Percentiles rank a stretch among this genome's conserved stretches.
These are phyloP conservation scores for Laodelphax striatellus DNA, from an alignment of 1,140 invertebrate species.

Conservation along the genomic window DNA sequence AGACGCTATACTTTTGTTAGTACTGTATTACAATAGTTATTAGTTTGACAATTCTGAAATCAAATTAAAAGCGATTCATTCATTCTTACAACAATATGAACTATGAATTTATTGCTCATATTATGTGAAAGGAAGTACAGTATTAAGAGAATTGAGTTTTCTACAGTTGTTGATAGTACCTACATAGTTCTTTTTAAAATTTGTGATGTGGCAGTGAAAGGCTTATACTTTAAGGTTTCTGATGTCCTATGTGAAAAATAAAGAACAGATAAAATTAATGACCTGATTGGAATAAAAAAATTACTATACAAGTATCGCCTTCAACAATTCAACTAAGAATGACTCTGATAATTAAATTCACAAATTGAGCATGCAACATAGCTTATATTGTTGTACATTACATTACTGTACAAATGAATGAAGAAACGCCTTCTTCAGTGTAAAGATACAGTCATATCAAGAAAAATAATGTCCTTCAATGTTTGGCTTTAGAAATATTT, in stretches of 20 bases:
- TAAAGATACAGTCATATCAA: too few relatives aligned
- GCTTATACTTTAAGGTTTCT: neutral
- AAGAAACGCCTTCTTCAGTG: neutral
- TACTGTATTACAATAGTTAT: too few relatives aligned
- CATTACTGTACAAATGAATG: neutral
- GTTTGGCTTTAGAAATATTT: neutral
- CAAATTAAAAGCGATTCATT: too few relatives aligned
- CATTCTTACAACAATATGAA: neutral
- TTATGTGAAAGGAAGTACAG: neutral
- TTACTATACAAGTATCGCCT: neutral
- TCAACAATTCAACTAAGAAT: neutral
- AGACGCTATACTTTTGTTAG: too few relatives aligned
- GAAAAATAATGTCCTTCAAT: too few relatives aligned
- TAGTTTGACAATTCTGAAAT: too few relatives aligned
- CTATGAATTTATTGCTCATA: neutral
- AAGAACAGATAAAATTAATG: neutral
- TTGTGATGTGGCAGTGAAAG: neutral
- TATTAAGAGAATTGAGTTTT: neutral
- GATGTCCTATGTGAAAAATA: neutral
- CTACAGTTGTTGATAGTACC: neutral
- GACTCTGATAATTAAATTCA: neutral
- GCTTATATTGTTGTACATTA: slow-evolving; percentile 1
- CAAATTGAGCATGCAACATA: neutral
- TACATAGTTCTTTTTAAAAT: too few relatives aligned
- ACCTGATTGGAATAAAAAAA: neutral